Evolutionary conservation across 2,113 vertebrate genomes (phyloP).

Genomic region (Chloebia gouldiae): DNA sequence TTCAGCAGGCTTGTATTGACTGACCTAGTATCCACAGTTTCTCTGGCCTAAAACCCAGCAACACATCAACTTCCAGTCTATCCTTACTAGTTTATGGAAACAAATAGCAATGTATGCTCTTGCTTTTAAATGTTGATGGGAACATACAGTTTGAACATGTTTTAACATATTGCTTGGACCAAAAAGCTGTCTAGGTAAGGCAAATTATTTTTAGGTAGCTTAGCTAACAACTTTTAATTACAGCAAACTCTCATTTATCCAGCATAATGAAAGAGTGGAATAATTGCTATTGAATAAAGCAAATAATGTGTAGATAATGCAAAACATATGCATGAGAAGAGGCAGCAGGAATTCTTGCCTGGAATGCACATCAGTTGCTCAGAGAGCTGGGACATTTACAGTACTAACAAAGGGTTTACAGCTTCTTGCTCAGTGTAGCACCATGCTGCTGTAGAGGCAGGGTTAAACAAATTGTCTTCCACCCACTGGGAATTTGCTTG

Average conservation of each 20-base stretch:
- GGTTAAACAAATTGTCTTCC: neutral
- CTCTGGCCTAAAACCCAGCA: neutral
- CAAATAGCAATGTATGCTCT: neutral
- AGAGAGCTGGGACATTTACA: neutral
- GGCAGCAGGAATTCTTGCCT: neutral
- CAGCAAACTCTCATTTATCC: neutral
- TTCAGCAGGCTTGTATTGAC: neutral
- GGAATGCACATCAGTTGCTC: neutral
- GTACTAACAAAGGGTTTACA: neutral
- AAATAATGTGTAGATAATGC: constrained; percentile 11
- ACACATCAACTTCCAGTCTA: neutral
- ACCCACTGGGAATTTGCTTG: neutral
- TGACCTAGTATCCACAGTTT: neutral
- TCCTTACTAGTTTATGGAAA: neutral
- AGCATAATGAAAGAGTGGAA: neutral
- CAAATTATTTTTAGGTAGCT: neutral
- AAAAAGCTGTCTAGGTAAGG: neutral
- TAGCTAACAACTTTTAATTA: constrained; percentile 31
- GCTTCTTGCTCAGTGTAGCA: neutral
- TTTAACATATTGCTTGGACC: neutral
- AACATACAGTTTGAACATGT: neutral
- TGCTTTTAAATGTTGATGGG: neutral
- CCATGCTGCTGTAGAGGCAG: neutral
- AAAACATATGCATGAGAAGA: neutral
- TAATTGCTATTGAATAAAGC: constrained; percentile 7